Evolutionary conservation across 1,140 invertebrate species (phyloP), one percentile per base, ranked within the genome.

Genomic region (Grapholita molesta): DNA sequence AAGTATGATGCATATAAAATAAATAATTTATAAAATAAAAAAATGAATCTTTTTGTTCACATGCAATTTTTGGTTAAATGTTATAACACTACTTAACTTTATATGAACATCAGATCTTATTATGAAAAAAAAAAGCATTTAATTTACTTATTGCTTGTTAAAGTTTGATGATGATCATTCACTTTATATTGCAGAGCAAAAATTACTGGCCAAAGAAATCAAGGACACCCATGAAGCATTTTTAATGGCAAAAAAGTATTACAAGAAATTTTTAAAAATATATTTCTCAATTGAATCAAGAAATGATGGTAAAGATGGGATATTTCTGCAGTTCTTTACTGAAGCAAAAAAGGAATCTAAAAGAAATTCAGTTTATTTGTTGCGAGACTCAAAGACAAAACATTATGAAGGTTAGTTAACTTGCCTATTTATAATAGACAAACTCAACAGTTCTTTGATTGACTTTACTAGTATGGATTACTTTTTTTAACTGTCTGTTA

Each of bases 221-320:
- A 90, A 86, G 73, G 84, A 90, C 69, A 89, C 82, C 21, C 88
- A 91, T 80, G 89, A 91, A 77, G 86, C 89, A 65, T 90, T 87
- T 75, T 72, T 91, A 55, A 87, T 84, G 82, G 85, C 88, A 7
- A 90, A 86, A 68, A 91, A 88, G 67, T 83, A 74, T 71, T 89
- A 87, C 35, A 91, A 89, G 61, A 91, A 86, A 57, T 78, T 77
- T 73, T 79, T 89, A 66, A 89, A 84, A 69, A 76, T 89, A 18
- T 91, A 89, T 76, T 86, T 77, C 35, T 78, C 82, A 5, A 82
- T 88, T 67, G 84, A 91, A 74, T 76, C 75, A 3, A 83, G 69
- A 76, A 76, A 55, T 48, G 71, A 68, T 32, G 73, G 79, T 24
- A 77, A 71, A 28, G 85, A 89, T 70, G 70, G 76, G 25, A 80